phyloP scores from a whole-genome alignment of 2,797 vertebrate species.

The Enteromius radiatus region DNA sequence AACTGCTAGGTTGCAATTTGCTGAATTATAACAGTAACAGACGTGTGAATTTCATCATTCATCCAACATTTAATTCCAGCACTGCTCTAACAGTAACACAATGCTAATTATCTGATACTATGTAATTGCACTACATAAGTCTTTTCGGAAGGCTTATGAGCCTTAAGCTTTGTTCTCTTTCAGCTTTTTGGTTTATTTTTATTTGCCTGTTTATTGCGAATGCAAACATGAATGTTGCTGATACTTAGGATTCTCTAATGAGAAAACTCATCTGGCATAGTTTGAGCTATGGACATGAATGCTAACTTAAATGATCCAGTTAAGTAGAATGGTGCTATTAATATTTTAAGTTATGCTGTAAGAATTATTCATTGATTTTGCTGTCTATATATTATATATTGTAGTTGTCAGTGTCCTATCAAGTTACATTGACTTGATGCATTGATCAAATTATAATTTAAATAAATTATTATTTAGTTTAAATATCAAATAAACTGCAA shows the following conservation, averaged over 20 bases:
- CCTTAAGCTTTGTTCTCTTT: neutral
- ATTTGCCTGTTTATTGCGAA: neutral
- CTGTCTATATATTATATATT: neutral
- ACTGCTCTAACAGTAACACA: neutral
- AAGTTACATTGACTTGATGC: neutral
- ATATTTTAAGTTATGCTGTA: neutral
- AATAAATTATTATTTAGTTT: too few relatives aligned
- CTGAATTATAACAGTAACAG: neutral
- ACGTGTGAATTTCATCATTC: neutral
- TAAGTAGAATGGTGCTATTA: neutral
- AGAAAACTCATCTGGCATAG: neutral
- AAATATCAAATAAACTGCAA: too few relatives aligned
- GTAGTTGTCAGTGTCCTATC: neutral
- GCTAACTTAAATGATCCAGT: neutral
- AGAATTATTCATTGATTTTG: neutral
- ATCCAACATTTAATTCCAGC: neutral
- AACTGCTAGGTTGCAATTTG: neutral
- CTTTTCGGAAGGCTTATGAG: neutral
- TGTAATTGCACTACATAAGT: neutral
- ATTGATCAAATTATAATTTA: too few relatives aligned
- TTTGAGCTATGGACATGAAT: conserved; percentile 1
- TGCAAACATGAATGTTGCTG: neutral
- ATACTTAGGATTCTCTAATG: neutral
- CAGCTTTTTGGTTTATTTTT: neutral
- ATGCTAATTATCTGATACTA: neutral